Evolutionary conservation across 2,888 invertebrate species (phyloP).

Genomic region (Dasysyrphus tricinctus): DNA sequence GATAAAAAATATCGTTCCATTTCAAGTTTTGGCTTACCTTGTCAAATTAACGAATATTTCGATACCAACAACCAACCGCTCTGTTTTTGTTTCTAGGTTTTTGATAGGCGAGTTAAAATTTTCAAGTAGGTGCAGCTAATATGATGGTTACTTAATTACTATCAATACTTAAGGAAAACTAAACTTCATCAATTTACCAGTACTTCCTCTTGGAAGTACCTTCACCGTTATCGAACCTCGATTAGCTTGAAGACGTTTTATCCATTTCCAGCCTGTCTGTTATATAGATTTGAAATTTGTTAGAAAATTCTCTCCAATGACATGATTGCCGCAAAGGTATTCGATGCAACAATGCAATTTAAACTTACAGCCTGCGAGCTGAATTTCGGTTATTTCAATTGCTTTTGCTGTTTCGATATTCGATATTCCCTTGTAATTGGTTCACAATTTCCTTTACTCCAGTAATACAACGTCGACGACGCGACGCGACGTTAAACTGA

Average conservation of each 20-base stretch:
- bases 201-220: neutral
- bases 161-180: no score
- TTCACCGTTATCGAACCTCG: conserved; percentile 36
- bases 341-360: conserved; percentile 70
- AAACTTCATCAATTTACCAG: no score
- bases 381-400: conserved; percentile 53
- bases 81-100: no score
- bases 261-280: neutral
- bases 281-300: conserved; percentile 21
- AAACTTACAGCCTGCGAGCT: conserved; percentile 68
- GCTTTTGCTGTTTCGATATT: conserved; percentile 16
- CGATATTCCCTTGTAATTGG: conserved; percentile 70
- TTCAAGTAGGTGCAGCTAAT: no score
- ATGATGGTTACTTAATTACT: no score
- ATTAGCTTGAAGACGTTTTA: conserved; percentile 33
- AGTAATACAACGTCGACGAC: conserved; percentile 4
- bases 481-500: conserved; percentile 21
- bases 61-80: no score
- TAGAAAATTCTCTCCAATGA: conserved; percentile 42
- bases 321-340: conserved; percentile 53
- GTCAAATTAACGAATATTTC: no score
- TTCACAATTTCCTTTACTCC: conserved; percentile 65
- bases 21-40: no score
- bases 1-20: no score
- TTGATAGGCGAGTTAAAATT: no score